Percentiles rank a stretch among this genome's conserved stretches.
These are phyloP conservation scores for Alces alces DNA, from an alignment of 2,113 vertebrate genomes.

Conservation along the genomic window DNA sequence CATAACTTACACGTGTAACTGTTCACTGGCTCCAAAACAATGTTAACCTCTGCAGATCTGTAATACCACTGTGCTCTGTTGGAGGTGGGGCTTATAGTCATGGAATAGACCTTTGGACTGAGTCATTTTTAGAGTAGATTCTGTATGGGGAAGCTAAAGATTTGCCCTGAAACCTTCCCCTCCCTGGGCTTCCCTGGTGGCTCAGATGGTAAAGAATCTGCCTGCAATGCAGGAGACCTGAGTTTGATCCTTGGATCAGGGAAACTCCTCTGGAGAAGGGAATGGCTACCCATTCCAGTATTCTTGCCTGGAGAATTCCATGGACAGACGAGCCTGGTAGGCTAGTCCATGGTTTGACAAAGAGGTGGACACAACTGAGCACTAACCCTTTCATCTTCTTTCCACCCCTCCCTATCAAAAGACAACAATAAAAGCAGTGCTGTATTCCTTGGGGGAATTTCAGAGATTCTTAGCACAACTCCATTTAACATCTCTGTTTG, in stretches of 20 bases:
- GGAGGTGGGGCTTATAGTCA: not conserved
- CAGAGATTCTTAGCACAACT: not conserved
- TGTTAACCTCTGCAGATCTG: not conserved
- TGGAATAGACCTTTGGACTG: not conserved
- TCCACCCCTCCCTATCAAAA: not conserved
- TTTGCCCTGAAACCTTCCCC: not conserved
- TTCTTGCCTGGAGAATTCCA: not conserved
- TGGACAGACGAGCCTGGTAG: not conserved
- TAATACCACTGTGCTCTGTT: not conserved
- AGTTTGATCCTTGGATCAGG: not conserved
- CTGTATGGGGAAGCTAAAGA: accelerated
- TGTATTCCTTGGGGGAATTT: not conserved
- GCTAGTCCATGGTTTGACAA: not conserved
- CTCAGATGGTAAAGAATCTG: not conserved
- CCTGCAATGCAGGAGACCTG: not conserved
- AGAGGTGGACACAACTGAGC: not conserved
- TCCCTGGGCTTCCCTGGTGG: not conserved
- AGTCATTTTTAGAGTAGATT: not conserved
- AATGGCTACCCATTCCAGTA: not conserved
- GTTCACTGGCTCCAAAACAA: not conserved
- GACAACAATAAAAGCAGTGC: not conserved
- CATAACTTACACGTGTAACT: not conserved
- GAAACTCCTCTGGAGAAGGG: not conserved
- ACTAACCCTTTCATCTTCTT: not conserved
- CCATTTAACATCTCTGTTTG: not conserved